phyloP scores from a whole-genome alignment of 1,140 invertebrate genomes.

The Ooceraea biroi region DNA sequence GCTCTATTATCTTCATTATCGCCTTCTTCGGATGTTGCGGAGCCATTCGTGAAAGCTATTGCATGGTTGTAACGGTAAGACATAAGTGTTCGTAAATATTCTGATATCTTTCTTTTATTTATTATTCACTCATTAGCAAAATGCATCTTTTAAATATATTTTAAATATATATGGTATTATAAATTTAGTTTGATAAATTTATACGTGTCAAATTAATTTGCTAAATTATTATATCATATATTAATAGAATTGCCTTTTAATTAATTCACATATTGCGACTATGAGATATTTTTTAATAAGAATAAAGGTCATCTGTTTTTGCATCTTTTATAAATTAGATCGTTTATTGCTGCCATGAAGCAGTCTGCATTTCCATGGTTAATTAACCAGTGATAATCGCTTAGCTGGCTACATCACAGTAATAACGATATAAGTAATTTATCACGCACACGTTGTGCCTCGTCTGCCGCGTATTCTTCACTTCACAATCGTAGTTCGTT shows the following conservation, averaged over 20 bases:
- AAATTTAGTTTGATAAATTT: too few relatives aligned
- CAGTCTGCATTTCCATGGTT: not conserved
- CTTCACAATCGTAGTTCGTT: not conserved
- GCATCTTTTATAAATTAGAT: not conserved
- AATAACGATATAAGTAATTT: conserved; percentile 9
- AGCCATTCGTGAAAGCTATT: conserved; percentile 93
- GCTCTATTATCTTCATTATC: conserved; percentile 92
- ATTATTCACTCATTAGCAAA: not conserved
- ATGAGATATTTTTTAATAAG: not conserved
- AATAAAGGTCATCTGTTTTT: not conserved
- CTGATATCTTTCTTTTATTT: not conserved
- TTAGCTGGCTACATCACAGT: not conserved
- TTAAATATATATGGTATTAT: too few relatives aligned
- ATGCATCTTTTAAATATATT: not conserved
- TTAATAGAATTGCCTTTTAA: too few relatives aligned
- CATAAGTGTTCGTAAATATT: conserved; percentile 4
- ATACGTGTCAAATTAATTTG: too few relatives aligned
- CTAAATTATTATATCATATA: too few relatives aligned
- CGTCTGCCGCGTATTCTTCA: not conserved
- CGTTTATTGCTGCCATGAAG: not conserved
- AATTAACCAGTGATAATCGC: conserved; percentile 27
- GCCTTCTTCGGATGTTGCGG: conserved; percentile 96
- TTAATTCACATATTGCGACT: too few relatives aligned
- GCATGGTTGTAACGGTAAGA: conserved; percentile 91
- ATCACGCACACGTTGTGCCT: not conserved